Conservation (phyloP, 2,888 invertebrate species). For the Tenthredo distinguenda region DNA sequence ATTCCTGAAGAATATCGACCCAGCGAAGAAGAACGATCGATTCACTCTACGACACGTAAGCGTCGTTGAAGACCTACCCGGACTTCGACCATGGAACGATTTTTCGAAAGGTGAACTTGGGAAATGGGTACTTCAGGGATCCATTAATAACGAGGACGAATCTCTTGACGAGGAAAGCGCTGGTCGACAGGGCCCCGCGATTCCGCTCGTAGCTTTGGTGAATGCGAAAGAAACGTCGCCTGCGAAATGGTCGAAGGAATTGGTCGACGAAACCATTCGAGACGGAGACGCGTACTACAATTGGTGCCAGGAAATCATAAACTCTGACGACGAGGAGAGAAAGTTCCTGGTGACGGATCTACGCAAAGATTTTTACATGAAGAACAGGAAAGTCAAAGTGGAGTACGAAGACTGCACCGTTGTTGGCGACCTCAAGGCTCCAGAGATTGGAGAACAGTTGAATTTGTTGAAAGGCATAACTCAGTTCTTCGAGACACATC, state of each 20-base stretch:
- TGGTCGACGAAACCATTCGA: conserved; percentile 76
- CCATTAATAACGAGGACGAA: conserved; percentile 66
- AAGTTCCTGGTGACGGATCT: conserved; percentile 73
- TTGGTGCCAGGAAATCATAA: conserved; percentile 65
- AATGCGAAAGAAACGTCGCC: conserved; percentile 71
- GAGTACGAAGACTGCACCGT: conserved; percentile 71
- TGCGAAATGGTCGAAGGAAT: conserved; percentile 71
- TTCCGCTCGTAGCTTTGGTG: conserved; percentile 75
- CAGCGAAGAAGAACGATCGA: conserved; percentile 67
- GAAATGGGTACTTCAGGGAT: conserved; percentile 71
- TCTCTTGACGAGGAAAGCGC: conserved; percentile 72
- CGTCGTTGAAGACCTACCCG: conserved; percentile 68
- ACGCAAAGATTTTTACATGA: conserved; percentile 72
- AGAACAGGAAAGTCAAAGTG: conserved; percentile 73
- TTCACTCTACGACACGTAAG: conserved; percentile 67
- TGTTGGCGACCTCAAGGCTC: conserved; percentile 72
- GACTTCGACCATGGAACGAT: conserved; percentile 68
- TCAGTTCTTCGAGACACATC: conserved; percentile 73
- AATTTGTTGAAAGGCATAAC: conserved; percentile 73
- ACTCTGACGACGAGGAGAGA: conserved; percentile 64
- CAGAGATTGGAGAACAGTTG: conserved; percentile 63
- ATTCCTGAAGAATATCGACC: conserved; percentile 66
- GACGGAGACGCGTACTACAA: conserved; percentile 78
- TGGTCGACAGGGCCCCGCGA: conserved; percentile 78
- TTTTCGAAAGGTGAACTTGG: conserved; percentile 66